A percentile compares a stretch with the other conserved stretches of the same genome.
Evolutionary conservation across 2,797 vertebrate species (phyloP).

Genomic region (Manis crassicaudata): DNA sequence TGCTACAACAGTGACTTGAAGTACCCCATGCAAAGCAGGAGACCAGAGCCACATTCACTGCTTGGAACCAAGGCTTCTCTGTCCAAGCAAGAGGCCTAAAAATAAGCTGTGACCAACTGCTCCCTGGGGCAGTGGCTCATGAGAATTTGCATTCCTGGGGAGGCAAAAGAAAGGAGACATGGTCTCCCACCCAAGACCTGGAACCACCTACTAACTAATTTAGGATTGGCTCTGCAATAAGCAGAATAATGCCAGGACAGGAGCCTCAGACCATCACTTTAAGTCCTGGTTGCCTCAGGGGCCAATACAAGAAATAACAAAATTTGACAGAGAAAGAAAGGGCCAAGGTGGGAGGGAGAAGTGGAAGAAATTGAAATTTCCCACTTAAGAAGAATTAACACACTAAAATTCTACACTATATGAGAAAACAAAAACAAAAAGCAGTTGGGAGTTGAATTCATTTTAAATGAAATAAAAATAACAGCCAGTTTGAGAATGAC

Average conservation of each 20-base stretch:
- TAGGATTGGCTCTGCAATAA: background rate
- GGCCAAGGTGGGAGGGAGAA: background rate
- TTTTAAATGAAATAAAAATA: conserved; percentile 16
- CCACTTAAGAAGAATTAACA: background rate
- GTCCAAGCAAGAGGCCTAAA: background rate
- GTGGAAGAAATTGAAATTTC: conserved; percentile 9
- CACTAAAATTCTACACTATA: background rate
- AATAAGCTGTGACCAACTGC: background rate
- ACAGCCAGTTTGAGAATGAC: conserved; percentile 4
- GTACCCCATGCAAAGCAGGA: background rate
- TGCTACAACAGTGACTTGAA: background rate
- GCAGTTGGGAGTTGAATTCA: background rate
- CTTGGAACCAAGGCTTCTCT: background rate
- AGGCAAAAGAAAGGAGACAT: background rate
- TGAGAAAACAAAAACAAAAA: background rate
- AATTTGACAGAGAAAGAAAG: background rate
- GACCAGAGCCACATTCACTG: background rate
- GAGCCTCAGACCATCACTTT: background rate
- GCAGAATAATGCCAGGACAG: background rate
- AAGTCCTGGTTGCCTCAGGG: background rate
- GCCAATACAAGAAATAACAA: background rate
- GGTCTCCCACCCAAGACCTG: background rate
- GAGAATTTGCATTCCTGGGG: background rate
- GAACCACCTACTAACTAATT: background rate
- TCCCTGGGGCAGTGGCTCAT: background rate